phyloP scores from a whole-genome alignment of 2,797 vertebrate species.

The Otus scops region DNA sequence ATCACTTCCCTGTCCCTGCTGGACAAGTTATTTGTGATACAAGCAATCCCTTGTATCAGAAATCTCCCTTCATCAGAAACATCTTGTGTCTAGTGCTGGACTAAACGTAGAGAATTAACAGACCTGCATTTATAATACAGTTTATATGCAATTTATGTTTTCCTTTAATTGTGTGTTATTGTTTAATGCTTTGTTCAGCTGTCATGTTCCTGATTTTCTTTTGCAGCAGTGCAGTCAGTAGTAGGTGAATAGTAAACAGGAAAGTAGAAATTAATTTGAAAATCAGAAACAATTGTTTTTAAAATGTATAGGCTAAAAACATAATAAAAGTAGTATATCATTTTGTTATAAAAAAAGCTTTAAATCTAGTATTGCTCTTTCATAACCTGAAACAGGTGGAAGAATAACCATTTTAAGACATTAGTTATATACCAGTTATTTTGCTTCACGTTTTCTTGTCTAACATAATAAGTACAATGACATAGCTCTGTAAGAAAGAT shows the following conservation, averaged over 20 bases:
- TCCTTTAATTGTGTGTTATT: background rate
- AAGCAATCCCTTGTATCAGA: background rate
- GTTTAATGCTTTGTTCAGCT: background rate
- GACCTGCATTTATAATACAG: background rate
- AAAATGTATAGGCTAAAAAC: background rate
- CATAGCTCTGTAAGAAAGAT: background rate
- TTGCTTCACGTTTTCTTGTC: background rate
- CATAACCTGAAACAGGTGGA: background rate
- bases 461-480: background rate
- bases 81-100: background rate
- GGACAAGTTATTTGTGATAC: too few species aligned
- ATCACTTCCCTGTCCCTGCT: background rate
- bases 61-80: background rate
- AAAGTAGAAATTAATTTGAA: background rate
- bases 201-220: background rate
- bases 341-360: background rate
- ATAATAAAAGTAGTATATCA: background rate
- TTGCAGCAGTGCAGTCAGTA: background rate
- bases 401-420: background rate
- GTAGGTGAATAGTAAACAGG: background rate
- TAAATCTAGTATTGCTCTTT: background rate
- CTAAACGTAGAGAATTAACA: background rate
- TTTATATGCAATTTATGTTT: background rate
- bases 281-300: fast-evolving
- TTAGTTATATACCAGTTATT: background rate